phyloP scores from a whole-genome alignment of 2,113 vertebrate species.

The Chloebia gouldiae region DNA sequence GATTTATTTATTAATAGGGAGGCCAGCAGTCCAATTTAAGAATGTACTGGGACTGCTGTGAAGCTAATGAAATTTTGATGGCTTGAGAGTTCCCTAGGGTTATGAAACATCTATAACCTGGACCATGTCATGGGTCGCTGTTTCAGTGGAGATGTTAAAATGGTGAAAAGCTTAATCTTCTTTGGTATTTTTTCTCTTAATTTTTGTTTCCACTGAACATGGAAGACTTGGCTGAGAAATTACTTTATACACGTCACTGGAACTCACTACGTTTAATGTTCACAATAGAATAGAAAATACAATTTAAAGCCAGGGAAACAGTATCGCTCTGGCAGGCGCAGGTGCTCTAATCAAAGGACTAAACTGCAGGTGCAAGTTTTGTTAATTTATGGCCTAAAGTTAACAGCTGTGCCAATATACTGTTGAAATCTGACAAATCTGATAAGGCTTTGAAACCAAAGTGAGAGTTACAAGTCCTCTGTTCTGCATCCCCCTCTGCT shows the following conservation, averaged over 20 bases:
- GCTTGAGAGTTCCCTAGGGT: constrained; percentile 14
- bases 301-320: not conserved
- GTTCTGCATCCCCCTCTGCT: not conserved
- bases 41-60: constrained; percentile 42
- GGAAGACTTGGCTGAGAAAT: not conserved
- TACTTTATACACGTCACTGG: not conserved
- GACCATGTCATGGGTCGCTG: not conserved
- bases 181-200: constrained; percentile 6
- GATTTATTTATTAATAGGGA: constrained; percentile 70
- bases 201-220: constrained; percentile 10
- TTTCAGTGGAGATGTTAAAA: constrained; percentile 35
- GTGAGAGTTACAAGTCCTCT: not conserved
- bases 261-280: not conserved
- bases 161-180: constrained; percentile 18
- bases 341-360: not conserved
- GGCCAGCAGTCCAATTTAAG: constrained; percentile 54
- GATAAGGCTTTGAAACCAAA: not conserved
- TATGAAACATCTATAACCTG: not conserved
- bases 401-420: not conserved
- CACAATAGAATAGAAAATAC: constrained; percentile 6
- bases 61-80: constrained; percentile 70
- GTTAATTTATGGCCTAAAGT: not conserved
- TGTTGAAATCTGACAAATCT: not conserved
- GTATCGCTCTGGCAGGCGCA: not conserved
- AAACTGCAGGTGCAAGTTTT: not conserved